Evolutionary conservation across 1,140 invertebrate genomes (phyloP).

Genomic region (Macrobrachium nipponense): DNA sequence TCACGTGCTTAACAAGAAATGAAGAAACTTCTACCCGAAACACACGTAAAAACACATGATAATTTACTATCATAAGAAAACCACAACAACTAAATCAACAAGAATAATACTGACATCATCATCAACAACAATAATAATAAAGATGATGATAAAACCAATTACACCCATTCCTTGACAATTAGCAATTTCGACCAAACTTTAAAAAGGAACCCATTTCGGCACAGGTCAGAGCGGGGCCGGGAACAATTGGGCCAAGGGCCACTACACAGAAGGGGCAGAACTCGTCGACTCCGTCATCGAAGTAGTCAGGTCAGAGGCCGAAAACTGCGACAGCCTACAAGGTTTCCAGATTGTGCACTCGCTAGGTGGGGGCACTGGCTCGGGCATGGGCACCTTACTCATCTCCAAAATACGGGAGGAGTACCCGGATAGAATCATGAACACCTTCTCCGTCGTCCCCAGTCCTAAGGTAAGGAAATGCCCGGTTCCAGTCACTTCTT

Average conservation of each 20-base stretch:
- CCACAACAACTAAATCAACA: no score
- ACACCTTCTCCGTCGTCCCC: constrained; percentile 70
- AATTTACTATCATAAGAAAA: no score
- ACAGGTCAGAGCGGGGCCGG: constrained; percentile 68
- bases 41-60: no score
- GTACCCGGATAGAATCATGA: constrained; percentile 71
- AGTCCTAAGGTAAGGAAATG: constrained; percentile 68
- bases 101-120: no score
- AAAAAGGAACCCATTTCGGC: no score
- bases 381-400: constrained; percentile 71
- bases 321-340: constrained; percentile 86
- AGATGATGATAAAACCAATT: no score
- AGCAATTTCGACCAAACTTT: no score
- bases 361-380: constrained; percentile 76
- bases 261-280: constrained; percentile 77
- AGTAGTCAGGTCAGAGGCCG: constrained; percentile 86
- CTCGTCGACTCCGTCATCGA: constrained; percentile 81
- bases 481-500: no score
- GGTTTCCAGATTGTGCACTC: constrained; percentile 77
- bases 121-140: no score
- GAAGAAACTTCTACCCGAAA: no score
- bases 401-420: constrained; percentile 70
- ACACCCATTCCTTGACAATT: background rate
- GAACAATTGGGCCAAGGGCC: constrained; percentile 84
- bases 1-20: no score